Percentiles rank a stretch among this genome's conserved stretches.
phyloP scores from a whole-genome alignment of 2,888 invertebrate species.

The Molanna angustata region DNA sequence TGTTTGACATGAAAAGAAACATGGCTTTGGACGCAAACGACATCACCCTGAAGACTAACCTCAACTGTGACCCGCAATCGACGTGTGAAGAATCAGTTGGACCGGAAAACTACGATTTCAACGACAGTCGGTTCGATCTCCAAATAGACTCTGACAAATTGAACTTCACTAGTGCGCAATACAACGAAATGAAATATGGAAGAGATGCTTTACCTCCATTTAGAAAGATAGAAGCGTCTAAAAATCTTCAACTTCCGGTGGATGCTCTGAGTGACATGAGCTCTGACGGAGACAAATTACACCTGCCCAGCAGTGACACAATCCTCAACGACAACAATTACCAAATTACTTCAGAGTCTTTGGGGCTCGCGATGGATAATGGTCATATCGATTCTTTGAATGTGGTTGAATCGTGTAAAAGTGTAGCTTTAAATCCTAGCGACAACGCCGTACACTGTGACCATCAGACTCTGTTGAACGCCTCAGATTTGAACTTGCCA shows the following conservation, averaged over 20 bases:
- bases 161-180: conserved; percentile 26
- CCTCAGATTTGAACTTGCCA: conserved; percentile 24
- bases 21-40: conserved; percentile 13
- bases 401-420: conserved; percentile 18
- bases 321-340: conserved; percentile 19
- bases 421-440: conserved; percentile 15
- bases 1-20: conserved; percentile 26
- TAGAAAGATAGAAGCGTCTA: conserved; percentile 28
- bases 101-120: conserved; percentile 25
- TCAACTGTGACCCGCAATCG: conserved; percentile 11
- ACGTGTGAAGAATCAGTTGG: conserved; percentile 9
- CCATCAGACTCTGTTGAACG: conserved; percentile 14
- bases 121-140: conserved; percentile 26
- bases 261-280: conserved; percentile 25
- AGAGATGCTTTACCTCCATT: conserved; percentile 28
- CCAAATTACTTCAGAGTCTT: conserved; percentile 27
- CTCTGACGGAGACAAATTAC: conserved; percentile 27
- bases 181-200: conserved; percentile 28
- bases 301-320: conserved; percentile 19
- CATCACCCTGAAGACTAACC: conserved; percentile 18
- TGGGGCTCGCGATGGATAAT: conserved; percentile 23
- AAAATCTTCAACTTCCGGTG: conserved; percentile 25
- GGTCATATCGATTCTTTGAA: conserved; percentile 13
- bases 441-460: conserved; percentile 22
- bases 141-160: conserved; percentile 30